Base-by-base conservation (phyloP, 2,797 vertebrate species). In the Gambelia wislizenii region DNA sequence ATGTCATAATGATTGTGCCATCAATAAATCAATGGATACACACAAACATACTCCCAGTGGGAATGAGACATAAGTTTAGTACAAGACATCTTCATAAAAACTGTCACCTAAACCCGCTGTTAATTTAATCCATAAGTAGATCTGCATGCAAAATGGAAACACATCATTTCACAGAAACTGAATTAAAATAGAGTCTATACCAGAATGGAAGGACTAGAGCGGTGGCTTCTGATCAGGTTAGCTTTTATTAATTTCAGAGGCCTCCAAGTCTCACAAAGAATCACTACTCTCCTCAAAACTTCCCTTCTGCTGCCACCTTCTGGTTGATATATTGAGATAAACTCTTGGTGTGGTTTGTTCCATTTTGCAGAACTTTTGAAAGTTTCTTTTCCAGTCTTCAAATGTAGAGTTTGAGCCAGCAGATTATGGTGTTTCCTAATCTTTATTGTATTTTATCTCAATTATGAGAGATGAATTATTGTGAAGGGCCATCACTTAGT, bases 191-290 rank as follows among this genome's bases (percentile, higher is more conserved):
- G 87, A 89, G 70, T 79, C 61, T 86, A 75, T 27, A 0, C 86
- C 86, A 91, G 75, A 89, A 93, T 72, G 90, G 86, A 93, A 92
- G 90, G 86, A 86, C 90, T 92, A 86, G 30, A 54, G 61, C 44
- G 64, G 75, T 39, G 22, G 47, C 88, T 95, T 92, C 67, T 83
- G 79, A 89, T 85, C 0, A 91, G 86, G 83, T 92, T 95, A 80
- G 59, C 88, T 94, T 92, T 91, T 92, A 94, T 95, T 92, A 86
- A 90, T 91, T 92, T 88, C 67, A 90, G 86, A 86, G 88, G 84
- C 42, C 0, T 0, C n/a, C 87, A 47, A 72, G 30, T 76, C 20
- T 72, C 64, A 1, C 0, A 83, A 84, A 76, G 33, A 67, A 81
- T 82, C 72, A 84, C 47, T 75, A 81, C 59, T 67, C 90, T 79